Evolutionary conservation across 2,113 vertebrate genomes (phyloP).

Genomic region (Smithornis capensis): DNA sequence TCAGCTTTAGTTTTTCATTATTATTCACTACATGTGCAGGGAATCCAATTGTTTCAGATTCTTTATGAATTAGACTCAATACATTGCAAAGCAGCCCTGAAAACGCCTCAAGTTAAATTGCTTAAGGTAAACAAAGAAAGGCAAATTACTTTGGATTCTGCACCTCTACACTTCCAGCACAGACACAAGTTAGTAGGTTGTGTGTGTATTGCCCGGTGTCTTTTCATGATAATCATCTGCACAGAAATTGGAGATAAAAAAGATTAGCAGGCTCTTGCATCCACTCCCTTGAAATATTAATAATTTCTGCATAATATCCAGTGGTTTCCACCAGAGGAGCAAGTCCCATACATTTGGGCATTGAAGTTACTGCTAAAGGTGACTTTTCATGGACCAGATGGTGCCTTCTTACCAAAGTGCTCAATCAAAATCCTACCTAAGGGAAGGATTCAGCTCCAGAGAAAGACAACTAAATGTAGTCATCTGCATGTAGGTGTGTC

Average conservation of each 20-base stretch:
- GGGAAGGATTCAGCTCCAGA: neutral
- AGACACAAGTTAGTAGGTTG: neutral
- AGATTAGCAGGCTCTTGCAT: neutral
- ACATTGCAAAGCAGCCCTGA: neutral
- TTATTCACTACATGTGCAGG: neutral
- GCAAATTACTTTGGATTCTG: neutral
- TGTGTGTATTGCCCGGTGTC: neutral
- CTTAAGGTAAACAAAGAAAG: slow-evolving; percentile 3
- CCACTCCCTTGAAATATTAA: neutral
- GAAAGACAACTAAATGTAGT: neutral
- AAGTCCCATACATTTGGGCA: neutral
- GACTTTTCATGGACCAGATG: neutral
- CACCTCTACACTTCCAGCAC: neutral
- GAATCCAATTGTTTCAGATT: neutral
- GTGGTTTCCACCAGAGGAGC: neutral
- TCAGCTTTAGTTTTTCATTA: neutral
- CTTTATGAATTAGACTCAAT: neutral
- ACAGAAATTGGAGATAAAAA: neutral
- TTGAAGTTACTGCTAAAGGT: neutral
- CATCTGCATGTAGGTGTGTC: neutral
- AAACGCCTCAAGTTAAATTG: neutral
- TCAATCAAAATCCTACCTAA: neutral
- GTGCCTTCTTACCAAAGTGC: neutral
- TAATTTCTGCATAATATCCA: neutral
- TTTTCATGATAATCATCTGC: neutral